phyloP scores from a whole-genome alignment of 2,888 invertebrate genomes.

The Nemurella pictetii region DNA sequence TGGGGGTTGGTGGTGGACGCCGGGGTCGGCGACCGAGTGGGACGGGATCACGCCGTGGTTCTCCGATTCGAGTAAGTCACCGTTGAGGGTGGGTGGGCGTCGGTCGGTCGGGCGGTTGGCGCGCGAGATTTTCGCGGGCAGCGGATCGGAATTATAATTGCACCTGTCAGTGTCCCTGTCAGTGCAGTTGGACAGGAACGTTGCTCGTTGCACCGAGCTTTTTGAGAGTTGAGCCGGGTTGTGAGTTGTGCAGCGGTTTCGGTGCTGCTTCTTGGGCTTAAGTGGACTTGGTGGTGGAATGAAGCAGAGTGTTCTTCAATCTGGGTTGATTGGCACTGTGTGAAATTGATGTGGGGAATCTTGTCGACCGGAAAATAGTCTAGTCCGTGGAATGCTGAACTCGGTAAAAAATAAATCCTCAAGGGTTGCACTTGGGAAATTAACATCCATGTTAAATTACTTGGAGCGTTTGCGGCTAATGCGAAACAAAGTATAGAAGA shows the following conservation, averaged over 20 bases:
- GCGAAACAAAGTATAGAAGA: background rate
- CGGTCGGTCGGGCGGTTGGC: background rate
- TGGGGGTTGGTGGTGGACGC: slow-evolving; percentile 58
- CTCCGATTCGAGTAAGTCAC: slow-evolving; percentile 59
- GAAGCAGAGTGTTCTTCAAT: background rate
- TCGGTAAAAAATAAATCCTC: background rate
- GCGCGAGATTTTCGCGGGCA: no score
- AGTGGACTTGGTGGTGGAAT: background rate
- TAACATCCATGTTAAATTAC: background rate
- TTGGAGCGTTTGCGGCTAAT: background rate
- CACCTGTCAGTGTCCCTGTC: background rate
- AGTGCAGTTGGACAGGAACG: no score
- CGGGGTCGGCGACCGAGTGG: slow-evolving; percentile 57
- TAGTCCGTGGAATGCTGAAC: background rate
- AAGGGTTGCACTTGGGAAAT: background rate
- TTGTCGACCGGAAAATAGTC: background rate
- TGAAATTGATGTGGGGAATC: background rate
- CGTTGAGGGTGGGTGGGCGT: background rate
- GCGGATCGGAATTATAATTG: no score
- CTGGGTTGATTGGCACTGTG: background rate
- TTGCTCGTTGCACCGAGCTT: no score
- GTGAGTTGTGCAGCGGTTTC: background rate
- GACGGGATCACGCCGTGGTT: slow-evolving; percentile 60
- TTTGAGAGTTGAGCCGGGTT: background rate
- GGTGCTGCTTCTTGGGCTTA: background rate